Evolutionary conservation across 92 coral and sea anemone species (phyloP), one percentile per base, ranked within the genome.

Genomic region (Plumapathes pennacea): DNA sequence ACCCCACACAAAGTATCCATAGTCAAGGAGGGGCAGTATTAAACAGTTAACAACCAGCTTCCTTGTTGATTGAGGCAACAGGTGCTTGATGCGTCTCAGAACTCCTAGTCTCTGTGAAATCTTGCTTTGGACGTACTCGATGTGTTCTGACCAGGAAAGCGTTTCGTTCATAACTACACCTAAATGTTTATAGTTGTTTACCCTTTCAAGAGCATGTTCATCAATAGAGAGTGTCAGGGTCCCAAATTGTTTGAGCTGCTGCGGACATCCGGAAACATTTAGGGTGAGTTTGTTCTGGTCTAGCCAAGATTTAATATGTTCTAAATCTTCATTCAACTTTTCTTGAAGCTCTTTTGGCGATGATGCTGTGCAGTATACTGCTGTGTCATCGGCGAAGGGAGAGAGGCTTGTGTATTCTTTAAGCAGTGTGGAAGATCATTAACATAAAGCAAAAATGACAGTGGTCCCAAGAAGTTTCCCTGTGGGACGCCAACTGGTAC

Each of bases 341-440:
- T 49, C 56, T 6, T 49, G 31, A 49, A 49, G 56, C 5, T 49
- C 31, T 49, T 4, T 33, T 10, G 50, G 50, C 8, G 50, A 44
- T 5, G 50, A 44, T 8, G 50, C 18, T 44, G 10, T 22, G 20
- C 50, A 44, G 19, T 44, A 44, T 4, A 23, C 20, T 6, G 56
- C 52, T 3, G 74, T 74, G 30, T 74, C 65, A 57, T 74, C 74
- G 10, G 74, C 81, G 42, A n/a, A 54, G n/a, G n/a, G 59, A 64
- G 18, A 11, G 42, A 34, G 27, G 74, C 51, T 10, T 30, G 42
- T 3, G 39, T 25, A 39, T 43, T 11, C 25, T 46, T 46, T 11
- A 59, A 39, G 46, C 74, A 64, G 47, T 33, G 38, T 22, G 74
- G 65, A 10, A 73, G 49, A 32, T 73, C 73, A 63, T 40, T 64